Evolutionary conservation across 2,888 invertebrate species (phyloP), one percentile per base, ranked within the genome.

Genomic region (Hypomecis atomaria): DNA sequence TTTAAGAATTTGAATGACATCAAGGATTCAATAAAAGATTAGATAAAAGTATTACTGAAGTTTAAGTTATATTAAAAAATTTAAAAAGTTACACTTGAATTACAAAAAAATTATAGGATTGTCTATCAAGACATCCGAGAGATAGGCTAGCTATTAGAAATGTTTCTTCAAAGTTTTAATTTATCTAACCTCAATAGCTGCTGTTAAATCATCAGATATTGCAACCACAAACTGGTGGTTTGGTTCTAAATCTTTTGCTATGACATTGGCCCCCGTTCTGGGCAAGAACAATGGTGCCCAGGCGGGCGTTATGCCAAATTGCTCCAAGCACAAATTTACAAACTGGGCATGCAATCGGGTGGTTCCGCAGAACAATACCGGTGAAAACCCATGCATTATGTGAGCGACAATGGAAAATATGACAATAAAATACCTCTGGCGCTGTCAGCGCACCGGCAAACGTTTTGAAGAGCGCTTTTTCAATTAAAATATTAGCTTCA

Each of bases 251-350:
- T 78, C 76, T 71, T 72, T 13, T 40, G 48, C 40, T 62, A 73
- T 75, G 78, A 75, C 77, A 75, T 73, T 70, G 73, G 64, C 63
- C 69, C 74, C 72, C 70, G 69, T 74, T 76, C 74, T 73, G 70
- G 71, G 53, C 67, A 72, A 74, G 79, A 78, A 83, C 82, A 83
- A 83, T 79, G 71, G 75, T 65, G 23, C 56, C 69, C 72, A 61
- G 68, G 68, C 77, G 82, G 87, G 86, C 86, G 74, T 72, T 65
- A 75, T 81, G 87, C 86, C 87, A 87, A 87, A 86, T 84, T 84
- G 83, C 82, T 75, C 76, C 74, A 79, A 81, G 74, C 78, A 78
- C 77, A 78, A 76, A 83, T 84, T 81, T 78, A 78, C 82, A 81
- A 80, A 81, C 77, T 77, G 78, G 60, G 78, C 75, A 76, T 77